Conservation (phyloP, 2,888 invertebrate genomes). For the Ischnus inquisitorius region DNA sequence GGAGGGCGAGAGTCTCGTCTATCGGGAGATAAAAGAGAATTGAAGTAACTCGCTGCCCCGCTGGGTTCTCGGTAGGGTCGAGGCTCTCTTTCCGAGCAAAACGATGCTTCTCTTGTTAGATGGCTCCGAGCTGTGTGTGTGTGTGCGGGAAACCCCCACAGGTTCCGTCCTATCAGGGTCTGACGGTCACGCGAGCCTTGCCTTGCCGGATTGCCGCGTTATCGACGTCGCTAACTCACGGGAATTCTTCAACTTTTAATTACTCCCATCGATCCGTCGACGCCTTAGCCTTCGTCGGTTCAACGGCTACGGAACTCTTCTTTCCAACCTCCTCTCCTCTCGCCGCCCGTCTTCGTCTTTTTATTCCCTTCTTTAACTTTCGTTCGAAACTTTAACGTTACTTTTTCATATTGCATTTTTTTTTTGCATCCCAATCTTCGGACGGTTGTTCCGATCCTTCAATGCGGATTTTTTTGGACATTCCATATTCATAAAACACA, state of each 20-base stretch:
- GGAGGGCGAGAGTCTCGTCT: conserved; percentile 50
- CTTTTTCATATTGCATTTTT: background rate
- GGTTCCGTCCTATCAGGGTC: conserved; percentile 64
- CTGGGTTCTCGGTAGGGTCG: conserved; percentile 49
- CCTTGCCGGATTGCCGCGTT: conserved; percentile 66
- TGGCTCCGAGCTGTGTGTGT: conserved; percentile 32
- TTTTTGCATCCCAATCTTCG: conserved; percentile 31
- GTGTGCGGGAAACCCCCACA: conserved; percentile 7
- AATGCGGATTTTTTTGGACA: background rate
- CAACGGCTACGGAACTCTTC: conserved; percentile 34
- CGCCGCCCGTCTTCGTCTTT: background rate
- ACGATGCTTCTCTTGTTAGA: conserved; percentile 57
- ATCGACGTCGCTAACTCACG: conserved; percentile 68
- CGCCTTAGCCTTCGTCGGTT: conserved; percentile 59
- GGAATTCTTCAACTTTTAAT: conserved; percentile 68
- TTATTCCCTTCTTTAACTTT: background rate
- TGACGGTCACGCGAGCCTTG: conserved; percentile 69
- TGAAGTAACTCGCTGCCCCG: conserved; percentile 65
- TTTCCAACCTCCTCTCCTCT: background rate
- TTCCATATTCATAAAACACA: background rate
- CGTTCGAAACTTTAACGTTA: conserved; percentile 6
- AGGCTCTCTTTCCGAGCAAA: conserved; percentile 19
- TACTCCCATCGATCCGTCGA: conserved; percentile 63
- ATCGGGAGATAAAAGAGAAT: conserved; percentile 67
- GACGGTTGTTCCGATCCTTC: conserved; percentile 4